Evolutionary conservation across 2,113 vertebrate genomes (phyloP).

Genomic region (Polyodon spathula): DNA sequence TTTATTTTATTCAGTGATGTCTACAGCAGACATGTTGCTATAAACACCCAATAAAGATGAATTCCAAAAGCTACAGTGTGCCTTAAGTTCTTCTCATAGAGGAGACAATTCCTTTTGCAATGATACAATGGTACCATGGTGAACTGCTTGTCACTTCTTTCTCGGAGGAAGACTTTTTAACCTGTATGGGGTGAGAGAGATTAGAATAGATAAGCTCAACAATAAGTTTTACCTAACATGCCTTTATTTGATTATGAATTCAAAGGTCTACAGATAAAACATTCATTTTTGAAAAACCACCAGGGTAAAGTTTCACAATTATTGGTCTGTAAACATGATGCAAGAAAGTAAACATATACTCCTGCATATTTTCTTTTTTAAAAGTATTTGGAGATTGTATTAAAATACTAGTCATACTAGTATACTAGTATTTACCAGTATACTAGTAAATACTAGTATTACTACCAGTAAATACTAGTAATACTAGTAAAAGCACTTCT

Average conservation of each 20-base stretch:
- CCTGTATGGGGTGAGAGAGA: constrained; percentile 16
- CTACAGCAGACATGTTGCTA: neutral
- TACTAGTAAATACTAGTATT: too few relatives aligned
- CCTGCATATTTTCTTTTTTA: too few relatives aligned
- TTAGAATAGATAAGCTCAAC: neutral
- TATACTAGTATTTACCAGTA: too few relatives aligned
- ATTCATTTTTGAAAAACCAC: constrained; percentile 27
- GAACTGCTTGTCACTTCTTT: constrained; percentile 15
- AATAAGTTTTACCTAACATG: neutral
- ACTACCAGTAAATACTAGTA: too few relatives aligned
- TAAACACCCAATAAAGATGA: neutral
- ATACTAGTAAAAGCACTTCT: too few relatives aligned
- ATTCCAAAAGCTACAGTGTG: neutral
- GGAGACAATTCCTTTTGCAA: constrained; percentile 11
- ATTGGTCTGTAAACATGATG: too few relatives aligned
- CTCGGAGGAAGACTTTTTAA: constrained; percentile 23
- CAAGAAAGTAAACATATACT: too few relatives aligned
- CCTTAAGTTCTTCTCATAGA: constrained; percentile 23
- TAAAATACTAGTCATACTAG: too few relatives aligned
- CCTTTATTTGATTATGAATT: neutral
- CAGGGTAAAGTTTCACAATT: too few relatives aligned
- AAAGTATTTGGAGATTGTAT: too few relatives aligned
- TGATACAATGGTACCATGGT: neutral
- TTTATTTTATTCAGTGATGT: neutral
- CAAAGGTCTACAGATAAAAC: constrained; percentile 19